Evolutionary conservation across 2,888 invertebrate species (phyloP), one percentile per base, ranked within the genome.

Genomic region (Axea sp.): DNA sequence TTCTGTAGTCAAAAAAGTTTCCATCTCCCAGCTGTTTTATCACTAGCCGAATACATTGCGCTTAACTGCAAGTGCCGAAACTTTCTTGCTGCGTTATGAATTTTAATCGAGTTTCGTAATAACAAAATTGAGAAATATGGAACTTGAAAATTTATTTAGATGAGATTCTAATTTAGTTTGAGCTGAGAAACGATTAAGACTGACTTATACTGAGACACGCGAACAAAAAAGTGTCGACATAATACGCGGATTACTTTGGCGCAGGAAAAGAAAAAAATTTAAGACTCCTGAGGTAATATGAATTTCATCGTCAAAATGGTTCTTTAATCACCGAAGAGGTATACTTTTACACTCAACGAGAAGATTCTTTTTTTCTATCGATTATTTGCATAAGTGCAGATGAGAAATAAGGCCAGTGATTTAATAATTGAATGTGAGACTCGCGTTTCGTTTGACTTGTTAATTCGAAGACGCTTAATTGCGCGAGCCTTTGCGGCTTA

Each of bases 101-200:
- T 73, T 68, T 68, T 49, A 73, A 73, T 73, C 62, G 73, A 62
- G 55, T 49, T 64, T 45, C 57, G 51, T 53, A 37, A 53, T 68
- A 55, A 71, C 60, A 41, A 65, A 62, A 71, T 73, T n/a, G 26
- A 37, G 51, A 67, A 69, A 53, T 53, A 31, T 39, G 37, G 43
- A 62, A 73, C 15, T 59, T 26, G 62, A 65, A 49, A 62, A 69
- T 76, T 45, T 73, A 68, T 60, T 69, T 65, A 45, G 57, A 65
- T 69, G 62, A 51, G 51, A 72, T 68, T 72, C 64, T 28, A 33
- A 64, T 68, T 72, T 74, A 51, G 78, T 75, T 71, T 64, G 68
- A 75, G 67, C 43, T 11, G 45, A 1, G 51, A 11, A 37, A 62
- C 65, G 74, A 69, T 74, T 64, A 74, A 74, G 59, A 69, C 57